Evolutionary conservation across 2,113 vertebrate genomes (phyloP).

Genomic region (Chionis minor): DNA sequence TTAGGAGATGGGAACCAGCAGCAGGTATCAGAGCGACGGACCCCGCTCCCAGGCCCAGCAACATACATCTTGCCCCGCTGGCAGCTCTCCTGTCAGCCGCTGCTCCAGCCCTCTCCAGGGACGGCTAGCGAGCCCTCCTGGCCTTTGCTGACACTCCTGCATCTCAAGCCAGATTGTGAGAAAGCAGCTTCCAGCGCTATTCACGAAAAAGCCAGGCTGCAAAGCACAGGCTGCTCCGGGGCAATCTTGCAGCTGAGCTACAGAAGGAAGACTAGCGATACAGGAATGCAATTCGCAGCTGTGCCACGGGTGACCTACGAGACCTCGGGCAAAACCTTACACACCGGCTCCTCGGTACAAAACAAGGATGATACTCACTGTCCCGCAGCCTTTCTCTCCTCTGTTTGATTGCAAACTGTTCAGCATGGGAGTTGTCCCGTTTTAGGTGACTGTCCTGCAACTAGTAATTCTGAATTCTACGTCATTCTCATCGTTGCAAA

Average conservation of each 20-base stretch:
- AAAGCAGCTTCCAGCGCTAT: not conserved
- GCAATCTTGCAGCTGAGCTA: rapidly evolving
- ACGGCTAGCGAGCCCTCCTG: not conserved
- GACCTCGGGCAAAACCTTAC: not conserved
- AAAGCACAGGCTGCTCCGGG: not conserved
- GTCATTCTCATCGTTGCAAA: not conserved
- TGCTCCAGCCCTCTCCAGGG: not conserved
- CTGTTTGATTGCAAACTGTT: not conserved
- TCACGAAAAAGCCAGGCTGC: not conserved
- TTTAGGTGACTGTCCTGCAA: rapidly evolving
- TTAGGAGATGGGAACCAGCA: rapidly evolving
- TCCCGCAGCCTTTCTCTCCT: not conserved
- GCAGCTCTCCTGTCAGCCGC: not conserved
- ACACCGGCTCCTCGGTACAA: rapidly evolving
- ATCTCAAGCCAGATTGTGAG: not conserved
- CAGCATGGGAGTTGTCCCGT: not conserved
- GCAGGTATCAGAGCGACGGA: rapidly evolving
- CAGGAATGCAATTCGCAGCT: rapidly evolving
- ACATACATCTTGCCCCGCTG: rapidly evolving
- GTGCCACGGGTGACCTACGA: not conserved
- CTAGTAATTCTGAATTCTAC: not conserved
- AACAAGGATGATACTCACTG: rapidly evolving
- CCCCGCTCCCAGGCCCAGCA: rapidly evolving
- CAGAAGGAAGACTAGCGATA: too few species aligned
- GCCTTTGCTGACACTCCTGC: rapidly evolving